Evolutionary conservation across 64 coral and sea anemone species (phyloP).

Genomic region (Stylophora pistillata): DNA sequence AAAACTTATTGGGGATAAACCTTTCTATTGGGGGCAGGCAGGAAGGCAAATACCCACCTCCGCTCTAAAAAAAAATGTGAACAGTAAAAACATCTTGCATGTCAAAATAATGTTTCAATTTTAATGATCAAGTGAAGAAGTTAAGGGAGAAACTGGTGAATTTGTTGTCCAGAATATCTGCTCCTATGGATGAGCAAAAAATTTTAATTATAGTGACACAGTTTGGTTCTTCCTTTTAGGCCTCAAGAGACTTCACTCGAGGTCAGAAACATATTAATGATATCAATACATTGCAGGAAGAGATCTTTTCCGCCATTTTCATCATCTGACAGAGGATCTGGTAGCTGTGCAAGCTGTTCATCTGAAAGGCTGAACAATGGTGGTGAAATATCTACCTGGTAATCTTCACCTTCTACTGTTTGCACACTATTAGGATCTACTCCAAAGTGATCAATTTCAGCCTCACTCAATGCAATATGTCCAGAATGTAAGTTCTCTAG

Average conservation of each 20-base stretch:
- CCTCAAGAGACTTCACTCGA: constrained; percentile 1
- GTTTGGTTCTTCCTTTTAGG: not conserved
- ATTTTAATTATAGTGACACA: no score
- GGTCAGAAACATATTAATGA: not conserved
- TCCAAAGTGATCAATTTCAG: constrained; percentile 6
- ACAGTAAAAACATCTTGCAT: no score
- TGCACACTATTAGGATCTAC: constrained; percentile 6
- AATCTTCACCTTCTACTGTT: not conserved
- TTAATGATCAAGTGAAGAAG: no score
- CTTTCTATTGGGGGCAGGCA: no score
- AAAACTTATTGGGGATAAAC: no score
- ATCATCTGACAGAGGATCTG: constrained; percentile 13
- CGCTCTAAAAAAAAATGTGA: no score
- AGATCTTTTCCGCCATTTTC: constrained; percentile 5
- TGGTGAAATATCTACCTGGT: constrained; percentile 2
- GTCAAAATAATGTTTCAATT: no score
- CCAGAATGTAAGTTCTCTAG: constrained; percentile 70
- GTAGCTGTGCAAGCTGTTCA: not conserved
- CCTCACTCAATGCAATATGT: constrained; percentile 38
- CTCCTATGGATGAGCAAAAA: no score
- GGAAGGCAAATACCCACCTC: no score
- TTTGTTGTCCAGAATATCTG: no score
- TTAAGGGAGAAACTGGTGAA: no score
- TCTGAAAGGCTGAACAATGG: constrained; percentile 13
- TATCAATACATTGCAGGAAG: not conserved